Conservation (phyloP, 2,113 vertebrate genomes). For the Xiphorhynchus elegans region DNA sequence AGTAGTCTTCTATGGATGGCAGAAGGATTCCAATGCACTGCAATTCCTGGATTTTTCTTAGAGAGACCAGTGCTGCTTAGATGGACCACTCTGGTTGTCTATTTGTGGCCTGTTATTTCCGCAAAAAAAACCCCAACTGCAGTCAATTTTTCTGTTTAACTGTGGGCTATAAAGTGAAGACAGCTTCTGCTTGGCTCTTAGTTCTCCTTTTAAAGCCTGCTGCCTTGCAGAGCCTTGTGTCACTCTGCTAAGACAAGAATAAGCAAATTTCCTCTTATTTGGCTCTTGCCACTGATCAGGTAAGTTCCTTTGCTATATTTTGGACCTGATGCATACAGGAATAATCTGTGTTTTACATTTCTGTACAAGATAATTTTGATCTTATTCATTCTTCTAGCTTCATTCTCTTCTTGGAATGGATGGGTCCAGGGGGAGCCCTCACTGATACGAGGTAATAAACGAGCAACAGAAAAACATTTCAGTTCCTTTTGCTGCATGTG, state of each 20-base stretch:
- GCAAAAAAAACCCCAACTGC: neutral
- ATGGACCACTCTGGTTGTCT: neutral
- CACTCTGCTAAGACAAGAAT: neutral
- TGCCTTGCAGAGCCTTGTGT: neutral
- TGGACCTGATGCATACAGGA: neutral
- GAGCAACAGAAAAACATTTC: neutral
- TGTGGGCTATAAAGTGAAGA: neutral
- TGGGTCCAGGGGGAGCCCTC: neutral
- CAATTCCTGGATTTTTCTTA: neutral
- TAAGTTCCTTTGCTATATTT: neutral
- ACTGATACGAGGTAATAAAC: neutral
- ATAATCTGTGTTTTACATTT: neutral
- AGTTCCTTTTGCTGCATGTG: accelerated
- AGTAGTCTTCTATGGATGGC: neutral
- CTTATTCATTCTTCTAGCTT: neutral
- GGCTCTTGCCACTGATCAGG: neutral
- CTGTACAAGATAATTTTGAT: neutral
- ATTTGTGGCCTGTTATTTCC: neutral
- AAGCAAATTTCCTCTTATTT: neutral
- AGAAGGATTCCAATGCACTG: neutral
- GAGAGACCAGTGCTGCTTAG: neutral
- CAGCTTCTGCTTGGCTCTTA: neutral
- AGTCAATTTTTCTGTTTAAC: neutral
- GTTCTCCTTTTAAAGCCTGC: neutral
- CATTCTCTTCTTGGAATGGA: neutral